Conservation (phyloP, 2,113 vertebrate genomes). For the Perca fluviatilis region DNA sequence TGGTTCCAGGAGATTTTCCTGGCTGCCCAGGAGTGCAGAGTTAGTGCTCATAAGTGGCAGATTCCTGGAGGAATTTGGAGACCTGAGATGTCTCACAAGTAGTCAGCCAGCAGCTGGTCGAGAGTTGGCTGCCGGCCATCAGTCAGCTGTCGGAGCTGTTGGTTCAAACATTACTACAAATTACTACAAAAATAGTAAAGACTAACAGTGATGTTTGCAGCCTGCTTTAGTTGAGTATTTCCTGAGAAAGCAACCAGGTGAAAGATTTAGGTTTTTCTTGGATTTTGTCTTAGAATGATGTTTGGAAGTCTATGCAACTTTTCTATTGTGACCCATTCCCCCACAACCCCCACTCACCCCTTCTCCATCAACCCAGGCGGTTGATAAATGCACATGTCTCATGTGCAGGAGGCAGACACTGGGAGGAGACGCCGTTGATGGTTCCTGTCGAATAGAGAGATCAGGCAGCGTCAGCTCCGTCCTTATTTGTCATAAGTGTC, state of each 20-base stretch:
- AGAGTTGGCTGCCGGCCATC: constrained; percentile 41
- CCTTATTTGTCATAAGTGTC: constrained; percentile 82
- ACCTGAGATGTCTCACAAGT: constrained; percentile 38
- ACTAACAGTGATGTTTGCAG: neutral
- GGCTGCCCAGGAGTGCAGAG: constrained; percentile 14
- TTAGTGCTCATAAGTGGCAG: constrained; percentile 43
- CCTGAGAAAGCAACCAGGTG: neutral
- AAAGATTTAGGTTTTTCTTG: neutral
- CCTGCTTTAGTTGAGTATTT: neutral
- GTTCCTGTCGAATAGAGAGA: constrained; percentile 62
- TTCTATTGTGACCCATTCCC: constrained; percentile 34
- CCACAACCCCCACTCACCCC: neutral
- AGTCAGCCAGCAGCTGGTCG: constrained; percentile 42
- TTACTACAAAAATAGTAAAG: neutral
- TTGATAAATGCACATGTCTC: constrained; percentile 55
- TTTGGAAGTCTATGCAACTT: constrained; percentile 14
- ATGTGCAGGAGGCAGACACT: constrained; percentile 34
- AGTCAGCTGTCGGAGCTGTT: constrained; percentile 18
- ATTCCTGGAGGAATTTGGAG: constrained; percentile 41
- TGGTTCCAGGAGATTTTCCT: constrained; percentile 41
- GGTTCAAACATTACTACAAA: constrained; percentile 17
- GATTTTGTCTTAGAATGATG: neutral
- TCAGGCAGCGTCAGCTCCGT: constrained; percentile 57
- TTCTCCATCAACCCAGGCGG: constrained; percentile 30
- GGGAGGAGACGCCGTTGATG: constrained; percentile 54